Evolutionary conservation across 2,797 vertebrate species (phyloP).

Genomic region (Dendrocincla fuliginosa): DNA sequence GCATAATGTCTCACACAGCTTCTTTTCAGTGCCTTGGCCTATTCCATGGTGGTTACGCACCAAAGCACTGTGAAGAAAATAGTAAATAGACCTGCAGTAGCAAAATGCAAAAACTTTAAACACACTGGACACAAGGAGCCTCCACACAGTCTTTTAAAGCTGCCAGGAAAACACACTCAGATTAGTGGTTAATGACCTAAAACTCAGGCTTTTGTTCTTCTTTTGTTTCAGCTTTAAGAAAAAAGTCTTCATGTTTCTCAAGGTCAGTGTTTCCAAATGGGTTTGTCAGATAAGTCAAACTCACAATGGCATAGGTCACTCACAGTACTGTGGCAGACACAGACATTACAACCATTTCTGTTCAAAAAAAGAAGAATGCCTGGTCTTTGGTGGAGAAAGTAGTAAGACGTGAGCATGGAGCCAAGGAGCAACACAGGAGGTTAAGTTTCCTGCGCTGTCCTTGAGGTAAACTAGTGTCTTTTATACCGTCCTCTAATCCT

Average conservation of each 20-base stretch:
- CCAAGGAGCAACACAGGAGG: not conserved
- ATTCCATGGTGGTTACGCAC: not conserved
- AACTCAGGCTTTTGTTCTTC: not conserved
- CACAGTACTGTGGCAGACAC: not conserved
- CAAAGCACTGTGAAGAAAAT: not conserved
- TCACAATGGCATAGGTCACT: not conserved
- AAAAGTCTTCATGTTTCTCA: not conserved
- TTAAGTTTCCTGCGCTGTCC: not conserved
- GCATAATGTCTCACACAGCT: not conserved
- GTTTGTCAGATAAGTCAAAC: not conserved
- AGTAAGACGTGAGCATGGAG: not conserved
- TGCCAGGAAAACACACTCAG: not conserved
- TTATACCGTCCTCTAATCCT: not conserved
- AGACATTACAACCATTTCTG: not conserved
- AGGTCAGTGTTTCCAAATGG: not conserved
- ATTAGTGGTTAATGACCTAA: not conserved
- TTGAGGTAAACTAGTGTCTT: not conserved
- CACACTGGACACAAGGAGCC: not conserved
- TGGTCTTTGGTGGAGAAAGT: not conserved
- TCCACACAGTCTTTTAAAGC: not conserved
- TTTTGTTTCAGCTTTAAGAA: not conserved
- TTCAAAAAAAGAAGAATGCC: not conserved
- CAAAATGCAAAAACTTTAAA: not conserved
- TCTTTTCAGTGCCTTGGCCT: not conserved
- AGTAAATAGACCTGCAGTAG: not conserved